Evolutionary conservation across 2,113 vertebrate species (phyloP), one percentile per base, ranked within the genome.

Genomic region (Aythya baeri): DNA sequence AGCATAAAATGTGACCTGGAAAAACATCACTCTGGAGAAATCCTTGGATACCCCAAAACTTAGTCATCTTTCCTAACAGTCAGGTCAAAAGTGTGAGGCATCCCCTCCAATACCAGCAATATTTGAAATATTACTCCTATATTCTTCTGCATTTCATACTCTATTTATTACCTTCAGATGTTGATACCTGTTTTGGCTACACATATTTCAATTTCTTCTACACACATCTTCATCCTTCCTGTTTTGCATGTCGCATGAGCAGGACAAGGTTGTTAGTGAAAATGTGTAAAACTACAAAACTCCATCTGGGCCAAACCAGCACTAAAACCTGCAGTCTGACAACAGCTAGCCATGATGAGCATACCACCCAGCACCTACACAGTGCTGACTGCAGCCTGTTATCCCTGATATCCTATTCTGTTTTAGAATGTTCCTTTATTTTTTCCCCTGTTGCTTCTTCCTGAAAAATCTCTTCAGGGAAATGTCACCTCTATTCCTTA

Each of bases 271-370:
- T 26, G 6, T 21, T 11, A 13, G 22, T 21, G 25, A 61, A 59
- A 17, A 66, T 0, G 0, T 7, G 13, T 27, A 66, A 91, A 76
- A 81, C 3, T 18, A 71, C 5, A 0, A 26, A 72, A 57, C 13
- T 76, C 41, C 23, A 46, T 6, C 50, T 77, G 27, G 6, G 31
- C 58, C 25, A 43, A 61, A 86, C 41, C 13, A 74, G 15, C 14
- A 52, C 0, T 1, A 43, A 87, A 83, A n/a, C 2, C 31, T 68
- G 44, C 22, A 59, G 43, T 23, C 36, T 23, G 23, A 46, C 4
- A 74, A 38, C 3, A 62, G 7, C 27, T 34, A 46, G 9, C 20
- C 44, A 27, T 12, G 34, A 55, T 4, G 13, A 72, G n/a, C 54
- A 11, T 7, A 22, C 29, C 44, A 57, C 6, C 27, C 17, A 75